These are phyloP conservation scores for Rhincodon typus DNA, from an alignment of 2,797 vertebrate species.

Conservation along the genomic window DNA sequence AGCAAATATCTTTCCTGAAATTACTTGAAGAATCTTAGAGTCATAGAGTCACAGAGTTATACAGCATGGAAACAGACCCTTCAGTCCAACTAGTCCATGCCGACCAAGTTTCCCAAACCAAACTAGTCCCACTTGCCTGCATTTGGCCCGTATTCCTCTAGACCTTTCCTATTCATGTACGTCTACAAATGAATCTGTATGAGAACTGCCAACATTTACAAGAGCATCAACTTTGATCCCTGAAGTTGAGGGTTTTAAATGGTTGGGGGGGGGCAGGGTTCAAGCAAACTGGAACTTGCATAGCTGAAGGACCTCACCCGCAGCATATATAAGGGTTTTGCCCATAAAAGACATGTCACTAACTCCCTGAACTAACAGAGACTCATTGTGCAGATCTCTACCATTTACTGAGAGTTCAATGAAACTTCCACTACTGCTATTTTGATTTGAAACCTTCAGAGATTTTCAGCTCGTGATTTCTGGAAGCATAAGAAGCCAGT, in stretches of 20 bases:
- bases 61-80: too few relatives aligned
- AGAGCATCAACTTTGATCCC: not conserved
- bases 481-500: not conserved
- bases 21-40: not conserved
- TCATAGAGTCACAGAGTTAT: too few relatives aligned
- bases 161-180: too few relatives aligned
- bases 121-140: too few relatives aligned
- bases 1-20: too few relatives aligned
- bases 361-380: not conserved
- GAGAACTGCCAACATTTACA: not conserved
- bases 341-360: not conserved
- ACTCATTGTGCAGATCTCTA: not conserved
- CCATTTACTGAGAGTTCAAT: not conserved
- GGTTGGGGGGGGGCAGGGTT: too few relatives aligned
- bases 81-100: too few relatives aligned
- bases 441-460: not conserved
- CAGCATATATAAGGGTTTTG: not conserved
- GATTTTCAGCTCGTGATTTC: not conserved
- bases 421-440: not conserved
- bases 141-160: too few relatives aligned
- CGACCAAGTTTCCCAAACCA: too few relatives aligned
- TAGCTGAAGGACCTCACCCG: not conserved
- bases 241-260: not conserved
- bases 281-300: not conserved
- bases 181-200: too few relatives aligned